Conservation (phyloP, 92 coral and sea anemone genomes). For the Parazoanthus darwini region DNA sequence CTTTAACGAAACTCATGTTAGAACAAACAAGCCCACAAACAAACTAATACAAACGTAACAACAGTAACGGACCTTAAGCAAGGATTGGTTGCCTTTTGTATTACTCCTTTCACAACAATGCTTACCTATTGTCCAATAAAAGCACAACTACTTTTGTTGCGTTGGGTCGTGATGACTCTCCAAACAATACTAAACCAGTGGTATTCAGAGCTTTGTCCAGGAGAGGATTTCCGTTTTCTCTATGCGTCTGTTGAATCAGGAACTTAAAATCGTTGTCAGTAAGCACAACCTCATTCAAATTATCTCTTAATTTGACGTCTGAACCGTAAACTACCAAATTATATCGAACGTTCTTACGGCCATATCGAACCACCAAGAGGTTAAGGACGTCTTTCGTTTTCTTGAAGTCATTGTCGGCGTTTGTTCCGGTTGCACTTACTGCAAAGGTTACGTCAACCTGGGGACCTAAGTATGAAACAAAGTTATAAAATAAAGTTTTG, state of each 20-base stretch:
- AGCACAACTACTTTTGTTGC: constrained; percentile 12
- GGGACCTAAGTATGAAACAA: constrained; percentile 4
- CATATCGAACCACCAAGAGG: neutral
- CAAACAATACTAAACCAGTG: neutral
- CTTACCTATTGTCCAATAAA: constrained; percentile 18
- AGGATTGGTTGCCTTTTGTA: neutral
- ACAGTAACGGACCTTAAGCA: too few relatives aligned
- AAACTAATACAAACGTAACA: too few relatives aligned
- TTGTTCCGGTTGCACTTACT: constrained; percentile 24
- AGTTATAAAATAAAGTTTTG: neutral
- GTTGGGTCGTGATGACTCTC: neutral
- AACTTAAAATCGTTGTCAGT: neutral
- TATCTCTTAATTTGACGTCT: neutral
- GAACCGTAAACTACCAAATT: neutral
- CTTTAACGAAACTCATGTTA: too few relatives aligned
- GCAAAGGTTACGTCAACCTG: neutral
- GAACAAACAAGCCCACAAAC: too few relatives aligned
- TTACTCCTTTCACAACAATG: neutral
- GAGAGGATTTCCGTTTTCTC: constrained; percentile 3
- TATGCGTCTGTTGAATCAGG: neutral
- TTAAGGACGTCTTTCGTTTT: constrained; percentile 14
- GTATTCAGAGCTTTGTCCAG: constrained; percentile 9
- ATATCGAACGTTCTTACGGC: neutral
- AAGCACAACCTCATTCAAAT: neutral
- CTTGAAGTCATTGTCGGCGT: neutral